Evolutionary conservation across 2,797 vertebrate species (phyloP).

Genomic region (Xenentodon cancila): DNA sequence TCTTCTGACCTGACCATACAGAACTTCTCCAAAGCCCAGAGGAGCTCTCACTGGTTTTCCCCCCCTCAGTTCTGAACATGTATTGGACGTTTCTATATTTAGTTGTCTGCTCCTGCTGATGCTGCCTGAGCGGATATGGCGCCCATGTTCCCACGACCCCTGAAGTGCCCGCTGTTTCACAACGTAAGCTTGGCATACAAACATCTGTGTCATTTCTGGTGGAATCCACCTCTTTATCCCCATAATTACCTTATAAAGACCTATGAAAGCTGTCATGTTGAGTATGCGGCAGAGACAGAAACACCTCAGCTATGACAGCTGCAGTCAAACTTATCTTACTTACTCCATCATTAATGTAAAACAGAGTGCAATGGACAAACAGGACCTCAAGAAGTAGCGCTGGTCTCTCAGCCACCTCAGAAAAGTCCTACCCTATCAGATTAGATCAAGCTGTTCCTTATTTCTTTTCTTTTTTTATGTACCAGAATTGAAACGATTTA

Average conservation of each 20-base stretch:
- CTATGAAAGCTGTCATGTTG: conserved; percentile 31
- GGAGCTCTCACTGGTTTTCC: conserved; percentile 75
- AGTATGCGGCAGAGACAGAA: conserved; percentile 27
- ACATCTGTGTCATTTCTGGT: conserved; percentile 72
- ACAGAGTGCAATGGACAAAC: neutral
- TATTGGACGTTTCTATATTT: conserved; percentile 87
- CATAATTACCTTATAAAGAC: conserved; percentile 84
- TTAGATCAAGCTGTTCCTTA: conserved; percentile 5
- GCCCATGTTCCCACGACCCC: conserved; percentile 89
- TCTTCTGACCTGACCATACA: conserved; percentile 41
- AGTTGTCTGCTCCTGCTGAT: conserved; percentile 83
- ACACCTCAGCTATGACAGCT: conserved; percentile 32
- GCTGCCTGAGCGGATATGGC: conserved; percentile 82
- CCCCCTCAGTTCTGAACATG: conserved; percentile 70
- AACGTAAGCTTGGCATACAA: conserved; percentile 75
- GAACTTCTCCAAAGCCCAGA: conserved; percentile 59
- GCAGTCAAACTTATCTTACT: conserved; percentile 5
- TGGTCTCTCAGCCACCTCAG: conserved; percentile 10
- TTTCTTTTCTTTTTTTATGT: conserved; percentile 1
- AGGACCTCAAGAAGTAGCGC: conserved; percentile 24
- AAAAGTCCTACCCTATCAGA: conserved; percentile 15
- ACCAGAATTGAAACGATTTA: conserved; percentile 33
- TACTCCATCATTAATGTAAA: neutral
- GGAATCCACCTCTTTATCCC: conserved; percentile 72
- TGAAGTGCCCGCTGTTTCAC: conserved; percentile 71